Base-by-base conservation (phyloP, 2,888 invertebrate genomes). In the Apamea crenata region DNA sequence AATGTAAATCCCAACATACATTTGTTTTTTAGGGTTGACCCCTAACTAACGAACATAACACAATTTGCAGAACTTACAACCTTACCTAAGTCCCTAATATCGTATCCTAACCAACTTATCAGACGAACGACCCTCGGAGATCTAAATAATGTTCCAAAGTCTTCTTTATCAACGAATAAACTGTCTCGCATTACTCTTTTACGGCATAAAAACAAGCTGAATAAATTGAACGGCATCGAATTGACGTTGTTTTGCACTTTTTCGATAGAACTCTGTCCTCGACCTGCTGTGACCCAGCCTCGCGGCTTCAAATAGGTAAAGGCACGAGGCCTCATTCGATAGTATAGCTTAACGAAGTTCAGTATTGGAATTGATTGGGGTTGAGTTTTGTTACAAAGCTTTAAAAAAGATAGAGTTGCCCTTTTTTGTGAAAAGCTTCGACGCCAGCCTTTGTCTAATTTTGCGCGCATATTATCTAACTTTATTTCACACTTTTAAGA, bases 251-350 rank as follows among this genome's bases (percentile, higher is more conserved):
- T 85, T 74, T 80, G 61, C 59, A 29, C 65, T 53, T 77, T 87
- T 77, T 73, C 66, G 36, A 53, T 50, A 53, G 21, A 65, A 53
- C 10, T 66, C 44, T 63, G 83, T 66, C 86, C 86, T 89, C 84
- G 88, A 84, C 89, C 88, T 76, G 80, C 12, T 65, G 66, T 78
- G 85, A 83, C 87, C 89, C 72, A 78, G 47, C 68, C 76, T 70
- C 53, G 73, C 50, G 16, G 59, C 74, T 73, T 10, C 50, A 75
- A 74, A 82, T 63, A n/a, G n/a, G n/a, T n/a, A 25, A 72, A 83
- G 68, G 68, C 67, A 61, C 76, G 68, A 77, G 68, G 63, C 61
- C 80, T 84, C 63, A 65, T 74, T 74, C 61, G 61, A 66, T 65
- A 70, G 67, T 78, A 25, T 50, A 53, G 80, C 53, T 69, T 73